phyloP scores from a whole-genome alignment of 2,888 invertebrate species.

The Drosophila ustulata region DNA sequence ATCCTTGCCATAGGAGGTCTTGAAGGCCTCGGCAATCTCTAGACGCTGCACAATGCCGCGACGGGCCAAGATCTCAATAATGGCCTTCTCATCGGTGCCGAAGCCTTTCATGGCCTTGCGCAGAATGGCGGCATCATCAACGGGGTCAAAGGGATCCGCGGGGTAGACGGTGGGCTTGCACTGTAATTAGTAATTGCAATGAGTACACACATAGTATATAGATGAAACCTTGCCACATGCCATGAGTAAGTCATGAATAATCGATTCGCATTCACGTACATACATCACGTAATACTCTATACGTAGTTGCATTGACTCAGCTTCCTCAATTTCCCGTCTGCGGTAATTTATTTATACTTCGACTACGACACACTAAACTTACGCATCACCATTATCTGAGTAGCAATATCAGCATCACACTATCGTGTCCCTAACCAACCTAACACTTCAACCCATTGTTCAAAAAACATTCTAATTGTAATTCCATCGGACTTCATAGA shows the following conservation, averaged over 20 bases:
- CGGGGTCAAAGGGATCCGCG: constrained; percentile 93
- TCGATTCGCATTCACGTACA: constrained; percentile 10
- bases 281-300: constrained; percentile 38
- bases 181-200: constrained; percentile 84
- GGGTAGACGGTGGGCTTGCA: constrained; percentile 95
- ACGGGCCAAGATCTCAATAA: constrained; percentile 94
- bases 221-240: background rate
- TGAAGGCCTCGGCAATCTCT: constrained; percentile 95
- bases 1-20: constrained; percentile 96
- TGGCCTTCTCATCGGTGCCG: constrained; percentile 96
- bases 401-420: too few species aligned
- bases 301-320: constrained; percentile 30
- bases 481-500: too few species aligned
- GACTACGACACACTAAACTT: too few species aligned
- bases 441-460: too few species aligned
- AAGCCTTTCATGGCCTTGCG: constrained; percentile 97
- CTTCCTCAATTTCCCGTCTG: background rate
- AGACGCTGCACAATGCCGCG: constrained; percentile 96
- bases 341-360: background rate
- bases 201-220: constrained; percentile 6
- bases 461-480: too few species aligned
- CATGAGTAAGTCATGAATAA: constrained; percentile 22
- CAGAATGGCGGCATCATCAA: constrained; percentile 92
- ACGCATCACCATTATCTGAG: too few species aligned
- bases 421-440: too few species aligned